Evolutionary conservation across 2,797 vertebrate genomes (phyloP).

Genomic region (Labeo calbasu): DNA sequence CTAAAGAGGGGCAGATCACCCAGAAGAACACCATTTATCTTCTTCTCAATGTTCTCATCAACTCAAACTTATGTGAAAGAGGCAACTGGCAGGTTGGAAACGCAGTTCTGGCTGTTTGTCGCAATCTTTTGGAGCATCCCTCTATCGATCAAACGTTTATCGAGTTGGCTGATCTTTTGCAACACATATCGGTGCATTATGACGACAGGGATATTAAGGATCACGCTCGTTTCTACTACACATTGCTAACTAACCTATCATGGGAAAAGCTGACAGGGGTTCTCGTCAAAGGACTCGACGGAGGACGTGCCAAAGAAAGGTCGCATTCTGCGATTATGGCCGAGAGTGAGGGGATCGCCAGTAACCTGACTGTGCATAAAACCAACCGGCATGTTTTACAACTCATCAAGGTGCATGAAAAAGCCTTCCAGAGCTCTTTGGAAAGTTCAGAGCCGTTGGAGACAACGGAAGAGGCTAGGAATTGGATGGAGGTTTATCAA

Average conservation of each 20-base stretch:
- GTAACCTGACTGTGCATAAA: conserved; percentile 76
- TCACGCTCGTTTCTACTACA: conserved; percentile 86
- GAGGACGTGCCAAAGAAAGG: conserved; percentile 73
- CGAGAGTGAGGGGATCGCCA: conserved; percentile 81
- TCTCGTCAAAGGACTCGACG: conserved; percentile 69
- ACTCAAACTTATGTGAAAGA: conserved; percentile 64
- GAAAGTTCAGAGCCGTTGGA: not conserved
- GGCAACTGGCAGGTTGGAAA: conserved; percentile 82
- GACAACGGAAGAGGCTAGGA: rapidly evolving
- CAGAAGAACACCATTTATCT: conserved; percentile 75
- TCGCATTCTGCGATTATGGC: conserved; percentile 81
- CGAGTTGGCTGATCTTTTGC: conserved; percentile 81
- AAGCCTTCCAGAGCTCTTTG: not conserved
- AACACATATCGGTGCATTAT: conserved; percentile 74
- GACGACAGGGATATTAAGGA: conserved; percentile 84
- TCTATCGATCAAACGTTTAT: conserved; percentile 72
- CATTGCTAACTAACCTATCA: conserved; percentile 83
- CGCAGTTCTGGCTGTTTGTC: conserved; percentile 80
- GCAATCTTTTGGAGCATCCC: conserved; percentile 79
- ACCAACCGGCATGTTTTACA: conserved; percentile 65
- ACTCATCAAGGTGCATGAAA: conserved; percentile 62
- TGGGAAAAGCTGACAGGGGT: conserved; percentile 79
- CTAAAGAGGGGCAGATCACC: conserved; percentile 73
- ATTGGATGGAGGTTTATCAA: conserved; percentile 68
- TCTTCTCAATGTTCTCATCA: conserved; percentile 70